Conservation (phyloP, 2,888 invertebrate species). For the Amblyjoppa fuscipennis region DNA sequence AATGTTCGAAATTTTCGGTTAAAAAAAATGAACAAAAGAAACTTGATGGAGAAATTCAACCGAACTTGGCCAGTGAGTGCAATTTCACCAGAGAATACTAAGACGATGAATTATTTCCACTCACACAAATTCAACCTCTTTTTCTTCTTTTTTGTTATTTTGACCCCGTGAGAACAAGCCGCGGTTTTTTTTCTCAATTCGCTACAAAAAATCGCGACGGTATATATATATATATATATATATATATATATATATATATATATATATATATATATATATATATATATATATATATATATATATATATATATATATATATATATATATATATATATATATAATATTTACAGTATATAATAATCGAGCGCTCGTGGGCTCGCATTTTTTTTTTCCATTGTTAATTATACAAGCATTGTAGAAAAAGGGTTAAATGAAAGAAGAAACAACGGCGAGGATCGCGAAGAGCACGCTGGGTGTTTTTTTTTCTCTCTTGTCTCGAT, state of each 20-base stretch:
- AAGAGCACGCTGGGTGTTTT: slow-evolving; percentile 22
- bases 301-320: background rate
- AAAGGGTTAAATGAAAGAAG: slow-evolving; percentile 54
- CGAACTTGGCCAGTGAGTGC: slow-evolving; percentile 20
- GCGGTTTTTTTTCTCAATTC: slow-evolving; percentile 33
- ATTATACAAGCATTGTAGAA: slow-evolving; percentile 67
- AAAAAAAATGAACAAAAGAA: slow-evolving; percentile 13
- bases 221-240: slow-evolving; percentile 14
- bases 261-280: slow-evolving; percentile 38
- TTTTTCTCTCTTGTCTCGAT: slow-evolving; percentile 15
- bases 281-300: slow-evolving; percentile 14
- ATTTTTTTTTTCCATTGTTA: slow-evolving; percentile 54
- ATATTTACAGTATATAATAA: slow-evolving; percentile 65
- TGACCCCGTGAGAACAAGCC: slow-evolving; percentile 18
- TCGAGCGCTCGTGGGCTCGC: slow-evolving; percentile 25
- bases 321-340: slow-evolving; percentile 38
- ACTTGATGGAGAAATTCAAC: slow-evolving; percentile 11
- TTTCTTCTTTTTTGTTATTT: slow-evolving; percentile 19
- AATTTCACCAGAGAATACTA: slow-evolving; percentile 39
- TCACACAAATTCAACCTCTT: slow-evolving; percentile 17
- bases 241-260: background rate
- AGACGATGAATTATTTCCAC: slow-evolving; percentile 13
- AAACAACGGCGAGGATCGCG: slow-evolving; percentile 42
- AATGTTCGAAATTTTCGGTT: slow-evolving; percentile 1
- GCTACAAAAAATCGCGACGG: slow-evolving; percentile 53